Evolutionary conservation across 2,113 vertebrate species (phyloP).

Genomic region (Argyrosomus japonicus): DNA sequence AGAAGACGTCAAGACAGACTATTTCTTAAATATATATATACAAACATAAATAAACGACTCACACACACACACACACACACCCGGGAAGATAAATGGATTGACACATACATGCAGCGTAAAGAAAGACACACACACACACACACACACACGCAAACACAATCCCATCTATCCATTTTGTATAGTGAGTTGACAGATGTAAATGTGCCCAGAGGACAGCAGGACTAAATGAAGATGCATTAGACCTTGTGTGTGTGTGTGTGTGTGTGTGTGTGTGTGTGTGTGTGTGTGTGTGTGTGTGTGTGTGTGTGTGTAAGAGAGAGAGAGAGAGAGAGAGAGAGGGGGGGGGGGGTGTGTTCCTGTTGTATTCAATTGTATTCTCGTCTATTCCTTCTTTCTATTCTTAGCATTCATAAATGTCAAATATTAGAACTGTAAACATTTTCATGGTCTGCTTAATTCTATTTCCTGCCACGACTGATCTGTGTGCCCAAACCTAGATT

Average conservation of each 20-base stretch:
- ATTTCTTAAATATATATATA: constrained; percentile 36
- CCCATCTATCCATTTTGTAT: constrained; percentile 76
- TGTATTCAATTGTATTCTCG: constrained; percentile 20
- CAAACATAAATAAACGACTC: constrained; percentile 44
- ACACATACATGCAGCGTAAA: constrained; percentile 46
- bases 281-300: constrained; percentile 23
- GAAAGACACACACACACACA: constrained; percentile 40
- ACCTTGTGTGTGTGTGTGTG: constrained; percentile 40
- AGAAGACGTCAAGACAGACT: constrained; percentile 1
- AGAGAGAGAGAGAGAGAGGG: no score
- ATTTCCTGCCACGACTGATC: neutral
- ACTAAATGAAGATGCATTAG: constrained; percentile 83
- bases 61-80: constrained; percentile 12
- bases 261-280: constrained; percentile 33
- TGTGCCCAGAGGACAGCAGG: constrained; percentile 79
- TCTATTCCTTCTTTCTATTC: constrained; percentile 5
- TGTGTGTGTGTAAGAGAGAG: no score
- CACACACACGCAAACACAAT: constrained; percentile 46
- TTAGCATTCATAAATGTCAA: neutral
- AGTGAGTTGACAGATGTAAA: constrained; percentile 82
- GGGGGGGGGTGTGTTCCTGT: constrained; percentile 8
- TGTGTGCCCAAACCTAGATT: neutral
- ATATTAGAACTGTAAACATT: constrained; percentile 8
- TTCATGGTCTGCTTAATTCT: neutral
- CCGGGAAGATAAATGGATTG: constrained; percentile 52